Base-by-base conservation (phyloP, 1,140 invertebrate genomes). In the Bilobella aurantiaca region DNA sequence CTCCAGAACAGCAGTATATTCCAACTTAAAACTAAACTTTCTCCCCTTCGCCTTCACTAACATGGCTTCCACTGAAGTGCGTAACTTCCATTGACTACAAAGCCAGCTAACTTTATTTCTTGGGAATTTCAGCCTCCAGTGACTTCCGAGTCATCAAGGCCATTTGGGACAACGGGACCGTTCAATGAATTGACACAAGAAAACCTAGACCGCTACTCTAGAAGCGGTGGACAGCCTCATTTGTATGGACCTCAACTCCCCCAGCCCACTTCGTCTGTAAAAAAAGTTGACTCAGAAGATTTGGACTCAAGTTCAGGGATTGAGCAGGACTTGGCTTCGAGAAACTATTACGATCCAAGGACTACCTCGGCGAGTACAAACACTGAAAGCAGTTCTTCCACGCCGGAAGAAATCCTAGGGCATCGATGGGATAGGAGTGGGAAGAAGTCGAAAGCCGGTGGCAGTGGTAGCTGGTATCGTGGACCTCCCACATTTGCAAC, bases 221-320 rank as follows among this genome's bases (percentile, higher is more conserved):
- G 37, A n/a, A 42, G 37, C n/a, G 37, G 37, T 42, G n/a, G n/a
- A n/a, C 49, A 16, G 5, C 49, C 49, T 53, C 49, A 53, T 53
- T 53, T 53, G 49, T 53, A 53, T 53, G 49, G 49, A 23, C 21
- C 49, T 23, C 49, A 12, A 16, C 12, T 18, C 49, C 49, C 49
- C 25, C 49, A 12, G 12, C n/a, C n/a, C n/a, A n/a, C n/a, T n/a
- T n/a, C 8, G 12, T 53, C 49, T n/a, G 37, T 42, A 8, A 42
- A 5, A 53, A 53, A 23, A 23, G 14, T 23, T 53, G 49, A 53
- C 23, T 53, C 49, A 16, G 49, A 53, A 23, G 49, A 53, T 53
- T 23, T 53, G 49, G 49, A 53, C 49, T 53, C 49, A 8, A 53
- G 49, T 23, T 53, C 49, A 53, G 49, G 49, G 8, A 53, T 53